These are phyloP conservation scores for Microtus richardsoni DNA, from an alignment of 2,113 vertebrate genomes.

Conservation along the genomic window DNA sequence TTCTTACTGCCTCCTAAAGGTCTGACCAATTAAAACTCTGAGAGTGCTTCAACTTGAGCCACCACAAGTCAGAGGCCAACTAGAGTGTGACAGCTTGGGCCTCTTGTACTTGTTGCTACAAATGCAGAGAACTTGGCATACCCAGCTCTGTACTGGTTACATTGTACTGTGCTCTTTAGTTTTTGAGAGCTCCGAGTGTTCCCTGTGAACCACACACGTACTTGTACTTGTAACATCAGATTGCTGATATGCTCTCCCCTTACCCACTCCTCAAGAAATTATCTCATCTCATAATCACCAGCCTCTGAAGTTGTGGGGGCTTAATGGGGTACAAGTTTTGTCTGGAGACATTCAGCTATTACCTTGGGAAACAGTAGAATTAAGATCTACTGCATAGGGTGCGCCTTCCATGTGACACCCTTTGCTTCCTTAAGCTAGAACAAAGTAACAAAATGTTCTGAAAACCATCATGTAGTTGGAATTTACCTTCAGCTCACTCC, in stretches of 20 bases:
- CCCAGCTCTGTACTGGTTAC: background rate
- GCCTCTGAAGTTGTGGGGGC: background rate
- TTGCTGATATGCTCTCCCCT: background rate
- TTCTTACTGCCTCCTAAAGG: background rate
- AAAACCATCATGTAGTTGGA: background rate
- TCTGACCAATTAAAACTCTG: background rate
- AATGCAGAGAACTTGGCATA: background rate
- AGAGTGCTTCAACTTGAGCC: background rate
- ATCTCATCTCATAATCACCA: background rate
- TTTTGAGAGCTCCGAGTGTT: background rate
- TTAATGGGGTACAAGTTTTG: background rate
- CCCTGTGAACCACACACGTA: background rate
- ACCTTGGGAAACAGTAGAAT: background rate
- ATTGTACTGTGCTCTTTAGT: slow-evolving; percentile 35
- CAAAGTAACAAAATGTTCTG: slow-evolving; percentile 26
- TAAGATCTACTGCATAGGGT: background rate
- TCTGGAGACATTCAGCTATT: slow-evolving; percentile 10
- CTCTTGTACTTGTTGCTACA: background rate
- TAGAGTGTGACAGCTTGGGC: background rate
- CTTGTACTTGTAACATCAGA: slow-evolving; percentile 8
- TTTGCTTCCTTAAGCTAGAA: background rate
- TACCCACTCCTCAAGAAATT: background rate
- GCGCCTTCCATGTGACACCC: background rate
- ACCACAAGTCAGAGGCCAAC: background rate
- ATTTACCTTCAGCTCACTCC: background rate